Base-by-base conservation (phyloP, 2,888 invertebrate species). In the Drosophila peninsularis region DNA sequence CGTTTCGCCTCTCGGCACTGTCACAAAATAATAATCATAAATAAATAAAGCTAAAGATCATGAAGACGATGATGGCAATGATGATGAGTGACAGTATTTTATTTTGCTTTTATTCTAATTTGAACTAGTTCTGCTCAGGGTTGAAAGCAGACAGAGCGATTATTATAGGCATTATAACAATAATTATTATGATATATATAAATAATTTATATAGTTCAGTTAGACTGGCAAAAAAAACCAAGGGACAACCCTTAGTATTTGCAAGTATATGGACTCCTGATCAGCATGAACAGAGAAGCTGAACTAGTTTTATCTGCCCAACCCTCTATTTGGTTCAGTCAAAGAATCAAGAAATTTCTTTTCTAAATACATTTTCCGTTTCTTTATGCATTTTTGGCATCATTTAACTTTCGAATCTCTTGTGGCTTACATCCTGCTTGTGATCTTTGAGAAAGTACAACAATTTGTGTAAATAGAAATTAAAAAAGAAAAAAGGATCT, bases 401-500 rank as follows among this genome's bases (percentile, higher is more conserved):
- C 55, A 37, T 72, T 76, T 52, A 34, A 64, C 49, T 61, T 61
- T 58, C 52, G 21, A 27, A 50, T 55, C 17, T 62, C 37, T 44
- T 54, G 39, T 41, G 49, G 56, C 65, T 53, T 62, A 79, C 72
- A 80, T 82, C 82, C 88, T 84, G 83, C 76, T 54, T 4, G n/a
- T 27, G 83, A 86, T 86, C 84, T 80, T 63, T 58, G 88, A 82
- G 83, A 84, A 84, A 83, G 65, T 57, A 68, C 71, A 88, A 85
- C 82, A 83, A 47, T 73, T 70, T 77, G 74, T 54, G 71, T 52
- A 83, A 83, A 83, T 42, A 82, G 56, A 67, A 79, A 45, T 41
- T 44, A 47, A 47, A 54, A 50, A 30, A 1, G 44, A 39, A 58
- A 47, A 57, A 53, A 36, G 60, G 56, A 41, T 11, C 41, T 44